A percentile compares a stretch with the other conserved stretches of the same genome.
These are phyloP conservation scores for Autographa pulchrina DNA, from an alignment of 2,888 invertebrate genomes.

Conservation along the genomic window DNA sequence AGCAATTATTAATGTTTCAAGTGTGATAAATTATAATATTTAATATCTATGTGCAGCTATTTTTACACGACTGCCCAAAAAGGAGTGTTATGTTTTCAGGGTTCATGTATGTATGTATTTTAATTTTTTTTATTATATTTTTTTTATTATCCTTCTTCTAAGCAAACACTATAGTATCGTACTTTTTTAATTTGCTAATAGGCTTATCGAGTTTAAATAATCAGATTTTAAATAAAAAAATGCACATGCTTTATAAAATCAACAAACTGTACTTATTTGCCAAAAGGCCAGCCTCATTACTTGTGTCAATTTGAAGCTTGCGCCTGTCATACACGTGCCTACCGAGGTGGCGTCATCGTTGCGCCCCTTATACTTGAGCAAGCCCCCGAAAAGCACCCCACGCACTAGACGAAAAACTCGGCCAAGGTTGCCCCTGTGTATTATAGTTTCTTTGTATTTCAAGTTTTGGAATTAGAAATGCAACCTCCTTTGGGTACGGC, in stretches of 20 bases:
- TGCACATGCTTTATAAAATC: too few relatives aligned
- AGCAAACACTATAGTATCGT: too few relatives aligned
- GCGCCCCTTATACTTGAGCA: slow-evolving; percentile 30
- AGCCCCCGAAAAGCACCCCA: slow-evolving; percentile 35
- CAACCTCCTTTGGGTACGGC: neutral
- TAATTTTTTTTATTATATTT: too few relatives aligned
- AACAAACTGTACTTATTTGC: neutral
- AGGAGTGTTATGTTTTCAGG: too few relatives aligned
- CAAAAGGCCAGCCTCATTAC: neutral
- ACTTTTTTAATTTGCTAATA: too few relatives aligned
- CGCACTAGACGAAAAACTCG: slow-evolving; percentile 39
- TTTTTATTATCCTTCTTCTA: too few relatives aligned
- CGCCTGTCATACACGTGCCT: slow-evolving; percentile 41
- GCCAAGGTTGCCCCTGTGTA: slow-evolving; percentile 41
- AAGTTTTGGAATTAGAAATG: slow-evolving; percentile 2
- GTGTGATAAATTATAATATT: too few relatives aligned
- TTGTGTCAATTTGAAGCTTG: slow-evolving; percentile 24
- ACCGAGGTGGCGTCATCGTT: slow-evolving; percentile 29
- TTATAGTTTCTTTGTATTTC: slow-evolving; percentile 19
- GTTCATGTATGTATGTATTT: too few relatives aligned
- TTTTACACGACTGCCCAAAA: too few relatives aligned
- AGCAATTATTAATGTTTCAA: neutral
- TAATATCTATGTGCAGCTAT: too few relatives aligned
- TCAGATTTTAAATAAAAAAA: too few relatives aligned
- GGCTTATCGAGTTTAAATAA: too few relatives aligned